Conservation (phyloP, 2,797 vertebrate genomes). For the Otus scops region DNA sequence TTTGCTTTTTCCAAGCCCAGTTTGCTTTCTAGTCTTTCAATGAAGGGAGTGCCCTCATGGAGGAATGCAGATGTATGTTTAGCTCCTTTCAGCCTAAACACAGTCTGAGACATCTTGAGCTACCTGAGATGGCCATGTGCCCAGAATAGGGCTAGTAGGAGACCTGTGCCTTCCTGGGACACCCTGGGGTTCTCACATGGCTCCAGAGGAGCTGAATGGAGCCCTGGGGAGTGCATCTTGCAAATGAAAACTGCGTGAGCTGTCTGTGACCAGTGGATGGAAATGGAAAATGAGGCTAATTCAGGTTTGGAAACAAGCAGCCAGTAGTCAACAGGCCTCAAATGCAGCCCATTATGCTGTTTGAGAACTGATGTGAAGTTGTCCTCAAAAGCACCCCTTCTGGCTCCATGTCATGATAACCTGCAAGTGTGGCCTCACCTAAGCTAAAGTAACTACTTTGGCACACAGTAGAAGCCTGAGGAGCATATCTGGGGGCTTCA, state of each 20-base stretch:
- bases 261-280: not conserved
- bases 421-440: not conserved
- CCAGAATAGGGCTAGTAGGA: not conserved
- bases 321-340: not conserved
- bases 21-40: conserved; percentile 32
- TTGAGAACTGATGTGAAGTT: not conserved
- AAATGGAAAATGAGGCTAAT: not conserved
- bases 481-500: not conserved
- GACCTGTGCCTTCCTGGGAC: not conserved
- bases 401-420: not conserved
- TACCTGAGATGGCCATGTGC: not conserved
- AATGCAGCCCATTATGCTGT: not conserved
- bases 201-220: not conserved
- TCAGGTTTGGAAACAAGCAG: not conserved
- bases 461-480: not conserved
- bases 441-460: not conserved
- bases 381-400: fast-evolving
- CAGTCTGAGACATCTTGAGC: not conserved
- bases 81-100: not conserved
- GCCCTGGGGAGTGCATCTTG: not conserved
- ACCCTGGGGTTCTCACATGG: not conserved
- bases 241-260: not conserved
- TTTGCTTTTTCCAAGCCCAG: conserved; percentile 42
- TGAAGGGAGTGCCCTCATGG: conserved; percentile 23
- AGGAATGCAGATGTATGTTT: conserved; percentile 5